Evolutionary conservation across 2,888 invertebrate genomes (phyloP).

Genomic region (Limnephilus lunatus): DNA sequence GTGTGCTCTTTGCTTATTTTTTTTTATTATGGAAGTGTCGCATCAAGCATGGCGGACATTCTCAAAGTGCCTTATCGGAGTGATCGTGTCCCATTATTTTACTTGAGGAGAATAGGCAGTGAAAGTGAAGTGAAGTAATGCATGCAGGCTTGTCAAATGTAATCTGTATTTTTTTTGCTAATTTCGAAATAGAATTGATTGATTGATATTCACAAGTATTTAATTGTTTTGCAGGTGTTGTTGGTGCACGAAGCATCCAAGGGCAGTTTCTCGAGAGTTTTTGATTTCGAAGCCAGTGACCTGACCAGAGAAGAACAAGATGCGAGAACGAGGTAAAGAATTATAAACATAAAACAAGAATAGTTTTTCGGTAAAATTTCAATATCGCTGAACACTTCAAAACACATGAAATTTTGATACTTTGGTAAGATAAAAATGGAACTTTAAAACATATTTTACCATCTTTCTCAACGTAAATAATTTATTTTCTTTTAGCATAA

Average conservation of each 20-base stretch:
- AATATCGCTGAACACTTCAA: too few relatives aligned
- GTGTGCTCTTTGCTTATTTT: not conserved
- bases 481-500: too few relatives aligned
- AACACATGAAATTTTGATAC: too few relatives aligned
- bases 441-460: too few relatives aligned
- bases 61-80: not conserved
- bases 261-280: conserved; percentile 94
- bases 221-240: conserved; percentile 80
- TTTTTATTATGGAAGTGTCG: not conserved
- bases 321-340: conserved; percentile 82
- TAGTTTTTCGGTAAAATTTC: not conserved
- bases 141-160: not conserved
- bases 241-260: conserved; percentile 94
- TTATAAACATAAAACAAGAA: not conserved
- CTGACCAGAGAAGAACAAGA: conserved; percentile 88
- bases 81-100: too few relatives aligned
- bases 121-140: not conserved
- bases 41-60: not conserved
- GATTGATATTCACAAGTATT: conserved; percentile 7
- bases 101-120: not conserved
- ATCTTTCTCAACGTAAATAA: too few relatives aligned
- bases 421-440: too few relatives aligned
- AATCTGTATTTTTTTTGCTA: not conserved
- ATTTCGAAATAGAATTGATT: not conserved
- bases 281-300: conserved; percentile 95